These are phyloP conservation scores for Oxygymnocypris stewartii DNA, from an alignment of 2,113 vertebrate genomes.

Conservation along the genomic window DNA sequence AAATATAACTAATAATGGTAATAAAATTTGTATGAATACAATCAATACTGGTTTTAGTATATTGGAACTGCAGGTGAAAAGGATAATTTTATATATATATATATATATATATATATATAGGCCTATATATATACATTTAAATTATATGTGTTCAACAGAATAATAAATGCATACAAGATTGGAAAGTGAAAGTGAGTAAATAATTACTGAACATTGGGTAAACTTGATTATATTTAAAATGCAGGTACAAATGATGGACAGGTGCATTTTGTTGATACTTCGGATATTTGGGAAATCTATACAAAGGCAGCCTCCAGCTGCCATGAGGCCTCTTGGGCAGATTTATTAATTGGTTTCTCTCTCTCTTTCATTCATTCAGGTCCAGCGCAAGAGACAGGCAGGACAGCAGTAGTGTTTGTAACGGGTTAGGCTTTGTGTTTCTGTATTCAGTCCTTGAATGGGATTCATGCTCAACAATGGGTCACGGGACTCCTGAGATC, in stretches of 20 bases:
- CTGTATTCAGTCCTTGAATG: slow-evolving; percentile 59
- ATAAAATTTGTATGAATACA: background rate
- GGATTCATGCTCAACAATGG: slow-evolving; percentile 41
- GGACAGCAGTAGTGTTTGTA: slow-evolving; percentile 11
- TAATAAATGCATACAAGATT: background rate
- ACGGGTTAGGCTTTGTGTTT: slow-evolving; percentile 27
- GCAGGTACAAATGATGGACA: background rate
- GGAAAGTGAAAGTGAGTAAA: background rate
- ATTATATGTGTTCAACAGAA: background rate
- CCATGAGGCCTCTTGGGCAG: background rate
- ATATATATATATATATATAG: no score
- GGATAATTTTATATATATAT: background rate
- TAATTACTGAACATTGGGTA: background rate
- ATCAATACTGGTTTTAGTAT: background rate
- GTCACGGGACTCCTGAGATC: slow-evolving; percentile 58
- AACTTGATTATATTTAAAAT: background rate
- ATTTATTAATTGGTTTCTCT: slow-evolving; percentile 9
- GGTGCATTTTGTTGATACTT: slow-evolving; percentile 1
- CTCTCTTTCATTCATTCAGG: background rate
- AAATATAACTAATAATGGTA: no score
- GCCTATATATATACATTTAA: background rate
- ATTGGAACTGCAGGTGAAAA: background rate
- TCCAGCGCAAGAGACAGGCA: background rate
- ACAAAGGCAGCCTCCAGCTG: background rate
- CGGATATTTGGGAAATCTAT: background rate